Evolutionary conservation across 2,888 invertebrate species (phyloP).

Genomic region (Scrobipalpa costella): DNA sequence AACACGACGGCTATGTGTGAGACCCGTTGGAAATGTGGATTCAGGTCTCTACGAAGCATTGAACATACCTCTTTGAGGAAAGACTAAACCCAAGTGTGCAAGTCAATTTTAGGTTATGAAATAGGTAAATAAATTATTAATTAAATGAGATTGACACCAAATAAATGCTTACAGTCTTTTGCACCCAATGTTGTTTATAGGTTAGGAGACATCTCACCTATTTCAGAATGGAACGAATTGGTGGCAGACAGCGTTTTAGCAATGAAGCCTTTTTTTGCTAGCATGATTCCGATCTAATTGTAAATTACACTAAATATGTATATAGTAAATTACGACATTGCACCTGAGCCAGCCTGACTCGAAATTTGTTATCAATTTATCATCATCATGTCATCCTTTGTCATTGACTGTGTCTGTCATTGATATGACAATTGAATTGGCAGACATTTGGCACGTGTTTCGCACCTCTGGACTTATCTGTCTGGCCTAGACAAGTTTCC

Average conservation of each 20-base stretch:
- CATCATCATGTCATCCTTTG: too few species aligned
- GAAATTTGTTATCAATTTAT: too few species aligned
- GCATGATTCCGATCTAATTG: background rate
- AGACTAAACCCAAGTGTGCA: too few species aligned
- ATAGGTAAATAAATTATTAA: too few species aligned
- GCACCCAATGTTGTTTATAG: conserved; percentile 2
- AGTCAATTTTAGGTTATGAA: too few species aligned
- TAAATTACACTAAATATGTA: background rate
- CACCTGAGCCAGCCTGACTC: too few species aligned
- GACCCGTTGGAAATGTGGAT: conserved; percentile 18
- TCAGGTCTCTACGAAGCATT: background rate
- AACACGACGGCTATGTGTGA: conserved; percentile 15
- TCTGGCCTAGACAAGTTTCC: too few species aligned
- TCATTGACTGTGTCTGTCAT: too few species aligned
- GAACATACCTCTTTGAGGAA: background rate
- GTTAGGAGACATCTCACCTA: background rate
- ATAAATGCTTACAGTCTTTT: background rate
- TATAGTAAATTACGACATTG: too few species aligned
- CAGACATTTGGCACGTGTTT: too few species aligned
- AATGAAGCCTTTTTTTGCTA: conserved; percentile 3
- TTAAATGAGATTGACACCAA: background rate
- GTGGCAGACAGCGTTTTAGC: background rate
- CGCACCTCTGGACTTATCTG: too few species aligned
- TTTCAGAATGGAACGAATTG: conserved; percentile 4
- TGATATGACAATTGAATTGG: too few species aligned